phyloP scores from a whole-genome alignment of 1,140 invertebrate species.

The Asbolus verrucosus region DNA sequence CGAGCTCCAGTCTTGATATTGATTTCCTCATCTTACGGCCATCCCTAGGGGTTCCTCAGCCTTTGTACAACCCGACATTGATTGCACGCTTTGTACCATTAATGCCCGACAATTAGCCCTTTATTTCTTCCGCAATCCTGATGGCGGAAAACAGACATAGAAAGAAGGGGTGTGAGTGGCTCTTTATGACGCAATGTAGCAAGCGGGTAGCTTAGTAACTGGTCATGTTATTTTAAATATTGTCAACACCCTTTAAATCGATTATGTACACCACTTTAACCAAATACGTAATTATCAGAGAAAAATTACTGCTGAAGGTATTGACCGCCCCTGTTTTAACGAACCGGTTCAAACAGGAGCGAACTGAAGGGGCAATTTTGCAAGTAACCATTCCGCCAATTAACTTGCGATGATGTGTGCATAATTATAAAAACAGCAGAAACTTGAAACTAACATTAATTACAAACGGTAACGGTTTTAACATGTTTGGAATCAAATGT shows the following conservation, averaged over 20 bases:
- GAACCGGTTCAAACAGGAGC: conserved; percentile 12
- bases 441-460: conserved; percentile 16
- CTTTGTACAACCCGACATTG: conserved; percentile 25
- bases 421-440: not conserved
- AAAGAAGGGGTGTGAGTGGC: not conserved
- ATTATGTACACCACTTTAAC: conserved; percentile 6
- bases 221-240: conserved; percentile 13
- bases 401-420: conserved; percentile 10
- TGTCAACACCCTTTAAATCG: conserved; percentile 15
- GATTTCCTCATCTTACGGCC: conserved; percentile 32
- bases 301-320: not conserved
- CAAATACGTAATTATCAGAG: not conserved
- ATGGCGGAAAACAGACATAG: conserved; percentile 2
- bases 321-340: not conserved
- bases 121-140: conserved; percentile 1
- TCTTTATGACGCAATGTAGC: conserved; percentile 23
- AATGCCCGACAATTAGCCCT: conserved; percentile 28
- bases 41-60: conserved; percentile 16
- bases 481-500: not conserved
- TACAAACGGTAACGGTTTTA: not conserved
- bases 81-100: conserved; percentile 17
- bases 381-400: conserved; percentile 2
- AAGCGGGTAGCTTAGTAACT: conserved; percentile 33
- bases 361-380: conserved; percentile 3
- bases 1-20: conserved; percentile 18